A percentile compares a stretch with the other conserved stretches of the same genome.
Conservation (phyloP, 2,797 vertebrate species). For the Propithecus perrieri region DNA sequence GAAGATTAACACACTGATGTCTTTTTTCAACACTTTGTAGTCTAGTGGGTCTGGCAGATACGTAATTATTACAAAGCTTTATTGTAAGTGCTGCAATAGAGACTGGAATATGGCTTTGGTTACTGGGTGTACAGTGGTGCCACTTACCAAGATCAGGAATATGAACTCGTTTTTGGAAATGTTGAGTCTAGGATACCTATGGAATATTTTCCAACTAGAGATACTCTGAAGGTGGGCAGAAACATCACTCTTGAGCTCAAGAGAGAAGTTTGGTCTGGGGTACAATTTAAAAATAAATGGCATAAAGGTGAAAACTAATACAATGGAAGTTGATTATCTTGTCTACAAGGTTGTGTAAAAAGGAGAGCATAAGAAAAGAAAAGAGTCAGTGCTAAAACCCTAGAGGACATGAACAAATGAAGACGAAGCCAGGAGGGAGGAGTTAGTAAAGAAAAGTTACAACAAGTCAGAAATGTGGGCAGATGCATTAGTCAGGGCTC, state of each 20-base stretch:
- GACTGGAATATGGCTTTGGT: neutral
- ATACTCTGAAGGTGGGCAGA: neutral
- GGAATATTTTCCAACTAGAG: neutral
- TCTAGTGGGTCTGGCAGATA: neutral
- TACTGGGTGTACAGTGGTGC: neutral
- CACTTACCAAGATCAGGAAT: neutral
- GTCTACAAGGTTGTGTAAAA: neutral
- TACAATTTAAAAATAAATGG: neutral
- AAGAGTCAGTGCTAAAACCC: neutral
- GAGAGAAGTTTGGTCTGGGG: neutral
- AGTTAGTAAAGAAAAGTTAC: neutral
- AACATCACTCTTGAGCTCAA: neutral
- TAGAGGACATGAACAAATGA: neutral
- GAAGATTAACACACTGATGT: neutral
- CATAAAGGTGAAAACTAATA: neutral
- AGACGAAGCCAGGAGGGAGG: neutral
- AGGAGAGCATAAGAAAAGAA: neutral
- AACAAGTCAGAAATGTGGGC: neutral
- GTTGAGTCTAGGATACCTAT: neutral
- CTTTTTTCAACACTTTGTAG: neutral
- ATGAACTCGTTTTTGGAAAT: slow-evolving; percentile 5
- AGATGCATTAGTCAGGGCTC: neutral
- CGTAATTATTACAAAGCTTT: slow-evolving; percentile 19
- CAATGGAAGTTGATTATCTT: neutral
- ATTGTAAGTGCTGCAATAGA: neutral